Evolutionary conservation across 2,797 vertebrate genomes (phyloP), one percentile per base, ranked within the genome.

Genomic region (Argentina silus): DNA sequence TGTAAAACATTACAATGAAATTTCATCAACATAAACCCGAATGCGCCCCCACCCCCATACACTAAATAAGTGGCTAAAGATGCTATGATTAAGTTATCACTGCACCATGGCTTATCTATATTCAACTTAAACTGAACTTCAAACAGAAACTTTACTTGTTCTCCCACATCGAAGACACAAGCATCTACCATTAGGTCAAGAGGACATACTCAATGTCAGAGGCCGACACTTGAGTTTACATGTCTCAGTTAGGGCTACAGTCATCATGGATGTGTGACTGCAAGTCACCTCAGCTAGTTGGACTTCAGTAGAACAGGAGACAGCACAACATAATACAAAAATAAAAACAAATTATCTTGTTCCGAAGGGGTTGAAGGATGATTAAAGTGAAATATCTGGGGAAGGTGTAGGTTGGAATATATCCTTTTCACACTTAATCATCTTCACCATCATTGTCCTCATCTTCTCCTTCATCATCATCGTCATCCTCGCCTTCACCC

Each of bases 361-460:
- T 89, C 88, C 88, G 85, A 72, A 78, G 50, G 80, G 78, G 27
- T 74, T 74, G 62, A 72, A 79, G 73, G 76, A 75, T 78, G 81
- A 85, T 83, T 70, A 80, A 76, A 78, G 75, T 75, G 74, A 72
- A 82, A 79, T 83, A 93, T 91, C 90, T 87, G 90, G 91, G 92
- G 90, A 84, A 82, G 91, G 88, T 88, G 89, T 67, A 78, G 78
- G 86, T 81, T 82, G 67, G 84, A 77, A 79, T 42, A 94, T 90
- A 90, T 93, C 90, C 89, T 92, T 91, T 93, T 95, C 89, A 86
- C 69, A 45, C 81, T 96, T 92, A 99, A 94, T 99, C 97, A 79
- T 99, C 97, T 93, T 99, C 97, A 80, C 97, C 98, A 81, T 99
- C 97, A 78, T 98, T 97, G 61, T 98, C 97, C 62, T 99, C 98